Evolutionary conservation across 2,113 vertebrate genomes (phyloP).

Genomic region (Nibea coibor): DNA sequence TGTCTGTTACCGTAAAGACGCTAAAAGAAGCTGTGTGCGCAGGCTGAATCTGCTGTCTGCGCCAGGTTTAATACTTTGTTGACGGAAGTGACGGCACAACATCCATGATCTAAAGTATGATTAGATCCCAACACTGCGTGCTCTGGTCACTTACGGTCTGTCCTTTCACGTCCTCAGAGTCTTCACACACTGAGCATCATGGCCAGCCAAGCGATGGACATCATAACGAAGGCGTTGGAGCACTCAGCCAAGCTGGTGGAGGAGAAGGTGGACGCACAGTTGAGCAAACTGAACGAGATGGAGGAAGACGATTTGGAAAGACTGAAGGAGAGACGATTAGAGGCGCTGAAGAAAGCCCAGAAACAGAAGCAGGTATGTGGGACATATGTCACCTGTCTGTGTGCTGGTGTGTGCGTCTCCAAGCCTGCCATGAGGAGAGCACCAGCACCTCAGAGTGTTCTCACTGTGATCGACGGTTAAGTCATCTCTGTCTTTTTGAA

Average conservation of each 20-base stretch:
- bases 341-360: conserved; percentile 93
- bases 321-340: conserved; percentile 92
- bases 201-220: conserved; percentile 88
- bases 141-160: neutral
- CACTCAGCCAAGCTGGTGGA: conserved; percentile 91
- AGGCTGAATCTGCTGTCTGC: neutral
- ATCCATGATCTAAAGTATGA: too few relatives aligned
- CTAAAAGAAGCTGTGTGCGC: neutral
- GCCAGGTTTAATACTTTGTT: neutral
- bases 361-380: conserved; percentile 94
- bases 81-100: too few relatives aligned
- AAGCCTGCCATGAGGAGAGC: neutral
- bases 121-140: too few relatives aligned
- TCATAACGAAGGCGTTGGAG: conserved; percentile 90
- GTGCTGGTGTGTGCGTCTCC: neutral
- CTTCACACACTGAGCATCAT: conserved; percentile 72
- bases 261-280: conserved; percentile 91
- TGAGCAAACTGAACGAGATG: conserved; percentile 91
- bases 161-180: neutral
- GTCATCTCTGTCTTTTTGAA: conserved; percentile 70
- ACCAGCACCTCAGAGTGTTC: neutral
- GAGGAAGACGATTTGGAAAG: conserved; percentile 94
- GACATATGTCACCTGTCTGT: too few relatives aligned
- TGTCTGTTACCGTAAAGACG: conserved; percentile 10
- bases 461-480: neutral